A percentile compares a stretch with the other conserved stretches of the same genome.
Conservation (phyloP, 2,113 vertebrate genomes). For the Carlito syrichta region DNA sequence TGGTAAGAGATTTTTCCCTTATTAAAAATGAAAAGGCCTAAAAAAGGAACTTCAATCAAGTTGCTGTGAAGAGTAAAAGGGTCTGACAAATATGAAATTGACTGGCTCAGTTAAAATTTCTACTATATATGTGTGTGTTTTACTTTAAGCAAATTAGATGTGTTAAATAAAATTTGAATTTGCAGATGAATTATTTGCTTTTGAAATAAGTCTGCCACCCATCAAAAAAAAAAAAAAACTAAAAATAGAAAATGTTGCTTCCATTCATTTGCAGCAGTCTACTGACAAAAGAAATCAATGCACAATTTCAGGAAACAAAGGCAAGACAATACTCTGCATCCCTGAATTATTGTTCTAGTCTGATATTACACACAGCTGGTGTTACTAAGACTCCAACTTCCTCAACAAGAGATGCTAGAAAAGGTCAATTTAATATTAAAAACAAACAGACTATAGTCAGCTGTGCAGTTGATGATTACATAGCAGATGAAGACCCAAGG, state of each 20-base stretch:
- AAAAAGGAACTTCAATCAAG: neutral
- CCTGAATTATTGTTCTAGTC: constrained; percentile 50
- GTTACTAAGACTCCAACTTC: constrained; percentile 54
- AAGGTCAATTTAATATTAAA: constrained; percentile 40
- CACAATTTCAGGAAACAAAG: constrained; percentile 73
- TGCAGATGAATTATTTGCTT: constrained; percentile 20
- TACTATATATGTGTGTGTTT: neutral
- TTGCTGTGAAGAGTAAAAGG: neutral
- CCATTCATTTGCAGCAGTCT: constrained; percentile 53
- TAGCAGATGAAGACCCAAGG: neutral
- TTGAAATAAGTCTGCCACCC: constrained; percentile 12
- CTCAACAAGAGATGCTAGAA: constrained; percentile 39
- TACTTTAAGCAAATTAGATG: constrained; percentile 37
- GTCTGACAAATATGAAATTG: neutral
- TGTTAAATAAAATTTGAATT: constrained; percentile 41
- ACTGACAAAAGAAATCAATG: constrained; percentile 66
- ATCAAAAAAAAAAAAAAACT: neutral
- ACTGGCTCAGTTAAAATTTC: constrained; percentile 21
- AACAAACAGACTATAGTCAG: constrained; percentile 37
- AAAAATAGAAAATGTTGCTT: constrained; percentile 65
- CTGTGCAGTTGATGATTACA: neutral
- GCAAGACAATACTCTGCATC: constrained; percentile 4
- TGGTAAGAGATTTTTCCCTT: neutral
- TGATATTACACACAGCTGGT: constrained; percentile 60
- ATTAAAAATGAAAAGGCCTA: neutral